These are phyloP conservation scores for Holotrichia oblita DNA, from an alignment of 1,140 invertebrate genomes.

Conservation along the genomic window DNA sequence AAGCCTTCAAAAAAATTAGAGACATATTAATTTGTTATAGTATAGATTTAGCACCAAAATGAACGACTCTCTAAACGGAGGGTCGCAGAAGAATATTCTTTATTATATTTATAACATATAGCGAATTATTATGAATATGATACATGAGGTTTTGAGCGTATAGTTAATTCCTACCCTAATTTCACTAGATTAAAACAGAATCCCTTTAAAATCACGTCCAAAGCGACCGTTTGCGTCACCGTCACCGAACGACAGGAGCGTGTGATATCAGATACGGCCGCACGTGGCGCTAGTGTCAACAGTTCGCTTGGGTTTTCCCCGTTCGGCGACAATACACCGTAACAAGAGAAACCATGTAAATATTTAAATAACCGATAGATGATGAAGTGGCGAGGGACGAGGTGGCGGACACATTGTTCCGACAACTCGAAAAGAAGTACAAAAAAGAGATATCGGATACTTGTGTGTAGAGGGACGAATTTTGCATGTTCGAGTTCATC, in stretches of 20 bases:
- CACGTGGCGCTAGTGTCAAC: conserved; percentile 18
- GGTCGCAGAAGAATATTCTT: too few relatives aligned
- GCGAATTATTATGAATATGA: too few relatives aligned
- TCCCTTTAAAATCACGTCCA: conserved; percentile 13
- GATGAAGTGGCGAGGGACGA: background rate
- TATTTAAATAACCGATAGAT: conserved; percentile 2
- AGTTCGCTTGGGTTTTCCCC: background rate
- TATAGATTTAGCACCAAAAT: too few relatives aligned
- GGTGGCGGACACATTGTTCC: background rate
- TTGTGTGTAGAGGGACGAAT: background rate
- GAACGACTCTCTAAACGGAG: too few relatives aligned
- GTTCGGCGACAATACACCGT: background rate
- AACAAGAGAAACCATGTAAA: conserved; percentile 12
- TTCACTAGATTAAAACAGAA: conserved; percentile 12
- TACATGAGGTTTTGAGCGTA: too few relatives aligned
- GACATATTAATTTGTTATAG: too few relatives aligned
- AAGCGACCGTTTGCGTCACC: too few relatives aligned
- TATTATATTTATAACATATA: too few relatives aligned
- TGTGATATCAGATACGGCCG: background rate
- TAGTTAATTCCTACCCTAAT: too few relatives aligned
- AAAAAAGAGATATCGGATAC: background rate
- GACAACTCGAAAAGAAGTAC: background rate
- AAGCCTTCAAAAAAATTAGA: too few relatives aligned
- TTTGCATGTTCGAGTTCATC: background rate
- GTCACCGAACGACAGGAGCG: background rate